These are phyloP conservation scores for Palythoa grandis DNA, from an alignment of 92 coral and sea anemone genomes.

Conservation along the genomic window DNA sequence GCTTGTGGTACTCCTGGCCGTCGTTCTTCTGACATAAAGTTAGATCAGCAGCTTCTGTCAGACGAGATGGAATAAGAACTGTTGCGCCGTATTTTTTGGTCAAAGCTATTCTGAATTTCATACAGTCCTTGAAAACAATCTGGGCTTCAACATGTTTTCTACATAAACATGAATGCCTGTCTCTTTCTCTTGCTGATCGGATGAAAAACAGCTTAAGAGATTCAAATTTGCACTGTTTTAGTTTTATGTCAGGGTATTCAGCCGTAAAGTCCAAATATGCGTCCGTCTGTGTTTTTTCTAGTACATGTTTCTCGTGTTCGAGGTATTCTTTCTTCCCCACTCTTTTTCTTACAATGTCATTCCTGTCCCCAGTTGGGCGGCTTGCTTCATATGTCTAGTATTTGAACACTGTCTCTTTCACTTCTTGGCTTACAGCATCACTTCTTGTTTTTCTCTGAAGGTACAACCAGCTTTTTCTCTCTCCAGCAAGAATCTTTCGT, in stretches of 20 bases:
- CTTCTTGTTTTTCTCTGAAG: constrained; percentile 31
- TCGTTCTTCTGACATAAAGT: constrained; percentile 56
- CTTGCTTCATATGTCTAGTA: constrained; percentile 53
- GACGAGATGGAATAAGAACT: constrained; percentile 8
- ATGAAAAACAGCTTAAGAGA: constrained; percentile 56
- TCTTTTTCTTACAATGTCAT: constrained; percentile 43
- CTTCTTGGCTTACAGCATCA: constrained; percentile 37
- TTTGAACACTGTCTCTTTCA: constrained; percentile 17
- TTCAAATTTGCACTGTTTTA: constrained; percentile 57
- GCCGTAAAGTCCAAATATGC: constrained; percentile 52
- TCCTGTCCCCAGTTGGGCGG: constrained; percentile 54
- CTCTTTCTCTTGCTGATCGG: constrained; percentile 47
- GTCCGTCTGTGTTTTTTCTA: constrained; percentile 71
- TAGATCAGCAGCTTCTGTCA: constrained; percentile 45
- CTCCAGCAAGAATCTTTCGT: constrained; percentile 47
- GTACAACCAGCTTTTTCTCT: constrained; percentile 45
- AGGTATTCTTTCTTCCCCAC: constrained; percentile 49
- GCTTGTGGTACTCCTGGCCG: constrained; percentile 32
- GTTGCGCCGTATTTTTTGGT: not conserved
- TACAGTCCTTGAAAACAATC: constrained; percentile 45
- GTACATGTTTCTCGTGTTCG: constrained; percentile 54
- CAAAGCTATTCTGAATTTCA: constrained; percentile 48
- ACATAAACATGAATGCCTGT: constrained; percentile 58
- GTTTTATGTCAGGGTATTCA: constrained; percentile 49
- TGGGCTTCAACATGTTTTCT: constrained; percentile 53